phyloP scores from a whole-genome alignment of 2,797 vertebrate genomes.

The Apogon talboti region DNA sequence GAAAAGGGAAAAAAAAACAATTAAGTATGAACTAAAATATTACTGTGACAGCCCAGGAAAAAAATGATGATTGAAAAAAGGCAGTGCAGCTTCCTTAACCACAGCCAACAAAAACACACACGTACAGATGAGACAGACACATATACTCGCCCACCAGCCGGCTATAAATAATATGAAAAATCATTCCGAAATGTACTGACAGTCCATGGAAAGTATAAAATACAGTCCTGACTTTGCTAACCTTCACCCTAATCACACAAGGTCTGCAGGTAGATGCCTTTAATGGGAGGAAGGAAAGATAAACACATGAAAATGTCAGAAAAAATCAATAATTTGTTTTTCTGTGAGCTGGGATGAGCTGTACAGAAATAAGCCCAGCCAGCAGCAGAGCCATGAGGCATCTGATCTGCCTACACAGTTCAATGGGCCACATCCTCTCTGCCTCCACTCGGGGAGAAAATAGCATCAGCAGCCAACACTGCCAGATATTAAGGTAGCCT shows the following conservation, averaged over 20 bases:
- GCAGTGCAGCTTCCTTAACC: not conserved
- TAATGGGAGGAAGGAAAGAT: conserved; percentile 10
- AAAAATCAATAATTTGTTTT: conserved; percentile 61
- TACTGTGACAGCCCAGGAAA: too few relatives aligned
- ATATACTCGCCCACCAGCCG: conserved; percentile 5
- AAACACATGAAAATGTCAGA: conserved; percentile 1
- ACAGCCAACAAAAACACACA: not conserved
- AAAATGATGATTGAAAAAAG: not conserved
- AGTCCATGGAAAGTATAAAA: not conserved
- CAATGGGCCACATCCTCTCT: conserved; percentile 72
- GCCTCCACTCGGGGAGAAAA: conserved; percentile 72
- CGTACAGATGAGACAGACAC: conserved; percentile 12
- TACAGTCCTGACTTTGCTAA: conserved; percentile 4
- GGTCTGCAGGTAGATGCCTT: conserved; percentile 38
- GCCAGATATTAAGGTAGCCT: conserved; percentile 63
- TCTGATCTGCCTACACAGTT: conserved; percentile 76
- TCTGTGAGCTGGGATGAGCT: conserved; percentile 38
- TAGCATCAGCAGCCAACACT: conserved; percentile 52
- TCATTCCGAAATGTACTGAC: not conserved
- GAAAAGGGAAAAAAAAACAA: not conserved
- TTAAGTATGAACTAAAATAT: too few relatives aligned
- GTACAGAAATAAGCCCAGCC: conserved; percentile 52
- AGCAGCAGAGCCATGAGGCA: conserved; percentile 61
- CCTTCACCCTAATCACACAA: conserved; percentile 22
- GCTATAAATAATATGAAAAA: conserved; percentile 25